phyloP scores from a whole-genome alignment of 2,113 vertebrate genomes.

The Myotis yumanensis region DNA sequence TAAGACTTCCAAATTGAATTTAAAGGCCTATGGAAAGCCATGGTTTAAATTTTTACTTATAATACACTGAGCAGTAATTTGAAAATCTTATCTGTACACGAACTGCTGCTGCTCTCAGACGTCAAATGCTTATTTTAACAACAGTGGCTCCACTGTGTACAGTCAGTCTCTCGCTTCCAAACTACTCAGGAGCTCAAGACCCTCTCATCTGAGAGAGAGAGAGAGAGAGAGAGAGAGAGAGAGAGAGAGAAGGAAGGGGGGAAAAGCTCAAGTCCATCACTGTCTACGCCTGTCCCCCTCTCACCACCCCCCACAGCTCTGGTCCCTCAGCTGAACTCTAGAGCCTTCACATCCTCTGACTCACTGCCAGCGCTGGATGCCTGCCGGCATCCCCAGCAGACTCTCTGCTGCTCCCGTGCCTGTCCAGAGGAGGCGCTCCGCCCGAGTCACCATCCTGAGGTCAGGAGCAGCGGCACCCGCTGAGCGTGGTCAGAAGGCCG shows the following conservation, averaged over 20 bases:
- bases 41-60: slow-evolving; percentile 5
- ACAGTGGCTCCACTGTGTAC: background rate
- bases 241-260: background rate
- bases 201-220: background rate
- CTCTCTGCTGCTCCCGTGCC: background rate
- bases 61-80: background rate
- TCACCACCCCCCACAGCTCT: background rate
- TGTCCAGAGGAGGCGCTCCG: background rate
- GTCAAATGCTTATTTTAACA: background rate
- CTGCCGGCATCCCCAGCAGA: background rate
- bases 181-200: slow-evolving; percentile 21
- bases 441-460: background rate
- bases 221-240: background rate
- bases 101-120: background rate
- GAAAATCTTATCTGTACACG: slow-evolving; percentile 2
- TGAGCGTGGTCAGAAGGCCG: accelerated
- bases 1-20: slow-evolving; percentile 4
- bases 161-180: slow-evolving; percentile 29
- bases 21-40: background rate
- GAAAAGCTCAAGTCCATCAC: background rate
- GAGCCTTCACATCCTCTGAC: background rate
- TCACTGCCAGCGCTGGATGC: background rate
- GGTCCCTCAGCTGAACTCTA: background rate
- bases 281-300: too few species aligned
- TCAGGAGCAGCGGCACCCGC: background rate